Percentiles rank a stretch among this genome's conserved stretches.
Conservation (phyloP, 2,113 vertebrate genomes). For the Ictidomys tridecemlineatus region DNA sequence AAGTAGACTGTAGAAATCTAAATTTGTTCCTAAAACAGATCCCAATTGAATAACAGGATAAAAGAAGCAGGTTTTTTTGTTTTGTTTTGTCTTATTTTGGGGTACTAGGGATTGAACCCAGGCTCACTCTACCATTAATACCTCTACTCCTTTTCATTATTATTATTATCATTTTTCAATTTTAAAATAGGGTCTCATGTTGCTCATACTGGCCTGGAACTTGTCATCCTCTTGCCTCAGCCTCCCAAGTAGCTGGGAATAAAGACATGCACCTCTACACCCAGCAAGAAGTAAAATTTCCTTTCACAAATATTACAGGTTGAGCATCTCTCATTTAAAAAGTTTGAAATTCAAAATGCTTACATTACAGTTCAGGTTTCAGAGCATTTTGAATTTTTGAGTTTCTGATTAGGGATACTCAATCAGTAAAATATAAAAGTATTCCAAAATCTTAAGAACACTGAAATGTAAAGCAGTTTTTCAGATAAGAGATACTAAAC, state of each 20-base stretch:
- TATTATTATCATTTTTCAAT: too few relatives aligned
- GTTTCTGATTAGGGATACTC: too few relatives aligned
- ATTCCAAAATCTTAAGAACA: too few relatives aligned
- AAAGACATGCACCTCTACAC: neutral
- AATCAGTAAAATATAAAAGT: too few relatives aligned
- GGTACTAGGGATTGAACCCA: neutral
- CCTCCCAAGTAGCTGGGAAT: neutral
- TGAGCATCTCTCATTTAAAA: neutral
- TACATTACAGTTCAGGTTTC: neutral
- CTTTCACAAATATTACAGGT: neutral
- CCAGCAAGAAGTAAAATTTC: neutral
- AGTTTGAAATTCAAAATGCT: neutral
- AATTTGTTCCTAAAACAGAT: constrained; percentile 27
- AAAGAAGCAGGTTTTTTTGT: neutral
- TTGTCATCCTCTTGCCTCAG: too few relatives aligned
- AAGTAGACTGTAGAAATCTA: constrained; percentile 15
- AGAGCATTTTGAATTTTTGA: too few relatives aligned
- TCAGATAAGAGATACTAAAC: neutral
- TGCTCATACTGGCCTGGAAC: too few relatives aligned
- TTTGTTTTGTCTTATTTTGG: neutral
- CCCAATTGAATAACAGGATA: constrained; percentile 36
- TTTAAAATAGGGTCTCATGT: too few relatives aligned
- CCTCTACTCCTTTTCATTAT: neutral
- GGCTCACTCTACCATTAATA: neutral
- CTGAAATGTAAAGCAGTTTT: neutral